phyloP scores from a whole-genome alignment of 2,888 invertebrate genomes.

The Teinopalpus imperialis region DNA sequence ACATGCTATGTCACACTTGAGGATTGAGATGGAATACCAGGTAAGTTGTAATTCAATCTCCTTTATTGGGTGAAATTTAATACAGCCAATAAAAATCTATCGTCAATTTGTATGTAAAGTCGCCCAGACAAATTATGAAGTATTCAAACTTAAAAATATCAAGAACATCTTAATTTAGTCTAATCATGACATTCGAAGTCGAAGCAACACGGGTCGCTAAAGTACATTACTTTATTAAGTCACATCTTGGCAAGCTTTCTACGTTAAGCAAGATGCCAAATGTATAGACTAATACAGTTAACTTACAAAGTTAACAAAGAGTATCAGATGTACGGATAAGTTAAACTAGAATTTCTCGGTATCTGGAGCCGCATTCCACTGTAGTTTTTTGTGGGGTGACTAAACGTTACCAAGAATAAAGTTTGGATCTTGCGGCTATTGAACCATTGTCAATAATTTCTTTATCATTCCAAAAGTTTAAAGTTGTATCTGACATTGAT shows the following conservation, averaged over 20 bases:
- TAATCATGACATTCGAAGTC: neutral
- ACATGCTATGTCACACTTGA: no score
- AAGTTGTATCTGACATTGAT: neutral
- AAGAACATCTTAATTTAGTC: no score
- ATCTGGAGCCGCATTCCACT: constrained; percentile 7
- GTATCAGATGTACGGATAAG: constrained; percentile 8
- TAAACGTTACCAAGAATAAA: constrained; percentile 1
- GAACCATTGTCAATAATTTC: no score
- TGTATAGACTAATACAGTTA: constrained; percentile 10
- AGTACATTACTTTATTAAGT: neutral
- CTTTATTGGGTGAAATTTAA: no score
- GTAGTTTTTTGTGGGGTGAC: neutral
- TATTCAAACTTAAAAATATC: no score
- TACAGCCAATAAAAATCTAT: no score
- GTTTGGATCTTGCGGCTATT: neutral
- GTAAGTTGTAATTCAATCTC: no score
- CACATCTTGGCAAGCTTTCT: neutral
- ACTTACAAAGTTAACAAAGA: neutral
- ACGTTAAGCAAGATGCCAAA: neutral
- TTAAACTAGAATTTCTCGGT: constrained; percentile 2
- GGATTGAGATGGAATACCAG: no score
- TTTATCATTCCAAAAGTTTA: neutral
- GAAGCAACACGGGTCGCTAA: neutral
- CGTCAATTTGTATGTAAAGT: no score
- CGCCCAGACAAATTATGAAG: no score